These are phyloP conservation scores for Zele albiditarsus DNA, from an alignment of 2,888 invertebrate species.

Conservation along the genomic window DNA sequence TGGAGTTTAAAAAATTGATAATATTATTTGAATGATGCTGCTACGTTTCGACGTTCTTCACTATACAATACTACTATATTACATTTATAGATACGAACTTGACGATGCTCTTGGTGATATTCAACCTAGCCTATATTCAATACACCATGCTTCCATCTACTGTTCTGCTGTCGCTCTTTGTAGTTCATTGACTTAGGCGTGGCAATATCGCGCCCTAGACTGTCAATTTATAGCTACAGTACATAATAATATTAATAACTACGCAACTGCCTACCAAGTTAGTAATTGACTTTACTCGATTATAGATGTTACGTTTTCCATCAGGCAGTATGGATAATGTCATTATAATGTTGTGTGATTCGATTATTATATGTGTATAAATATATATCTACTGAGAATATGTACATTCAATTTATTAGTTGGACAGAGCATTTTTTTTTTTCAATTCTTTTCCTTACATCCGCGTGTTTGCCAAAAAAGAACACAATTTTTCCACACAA, in stretches of 20 bases:
- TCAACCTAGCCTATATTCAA: background rate
- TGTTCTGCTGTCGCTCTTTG: background rate
- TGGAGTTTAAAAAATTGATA: too few species aligned
- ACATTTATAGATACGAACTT: too few species aligned
- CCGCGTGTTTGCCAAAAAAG: too few species aligned
- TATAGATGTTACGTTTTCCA: background rate
- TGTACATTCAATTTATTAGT: too few species aligned
- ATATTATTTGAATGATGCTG: too few species aligned
- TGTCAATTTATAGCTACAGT: background rate
- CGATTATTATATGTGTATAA: background rate
- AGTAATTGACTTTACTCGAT: background rate
- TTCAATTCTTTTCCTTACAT: too few species aligned
- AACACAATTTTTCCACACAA: too few species aligned
- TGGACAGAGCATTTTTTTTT: too few species aligned
- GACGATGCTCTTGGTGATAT: too few species aligned
- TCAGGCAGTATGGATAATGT: background rate
- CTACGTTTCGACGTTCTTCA: too few species aligned
- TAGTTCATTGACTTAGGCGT: background rate
- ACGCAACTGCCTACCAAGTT: conserved; percentile 1
- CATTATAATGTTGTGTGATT: background rate
- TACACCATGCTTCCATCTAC: background rate
- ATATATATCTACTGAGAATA: too few species aligned
- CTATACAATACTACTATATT: too few species aligned
- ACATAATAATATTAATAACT: conserved; percentile 17
- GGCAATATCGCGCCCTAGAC: background rate